These are phyloP conservation scores for Drosophila erecta DNA, from an alignment of 1,140 invertebrate species.

Conservation along the genomic window DNA sequence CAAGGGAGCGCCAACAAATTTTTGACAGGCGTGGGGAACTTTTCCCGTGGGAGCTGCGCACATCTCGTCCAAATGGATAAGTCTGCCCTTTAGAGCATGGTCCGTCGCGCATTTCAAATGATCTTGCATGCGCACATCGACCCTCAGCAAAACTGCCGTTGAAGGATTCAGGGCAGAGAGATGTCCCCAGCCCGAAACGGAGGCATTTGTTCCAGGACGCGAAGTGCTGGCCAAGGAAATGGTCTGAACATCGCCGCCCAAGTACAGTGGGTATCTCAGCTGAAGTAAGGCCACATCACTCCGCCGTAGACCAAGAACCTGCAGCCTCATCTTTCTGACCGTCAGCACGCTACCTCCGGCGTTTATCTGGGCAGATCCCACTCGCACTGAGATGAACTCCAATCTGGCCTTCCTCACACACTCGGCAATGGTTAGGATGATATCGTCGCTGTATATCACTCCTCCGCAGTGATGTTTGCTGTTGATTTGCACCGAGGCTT, in stretches of 20 bases:
- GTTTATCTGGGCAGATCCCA: neutral
- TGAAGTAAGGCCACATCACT: slow-evolving; percentile 31
- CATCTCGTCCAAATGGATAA: neutral
- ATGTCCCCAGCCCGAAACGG: slow-evolving; percentile 30
- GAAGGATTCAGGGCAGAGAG: neutral
- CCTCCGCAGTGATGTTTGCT: slow-evolving; percentile 15
- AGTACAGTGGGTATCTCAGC: neutral
- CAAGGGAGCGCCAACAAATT: slow-evolving; percentile 21
- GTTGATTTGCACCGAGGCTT: slow-evolving; percentile 5
- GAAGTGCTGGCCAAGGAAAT: slow-evolving; percentile 7
- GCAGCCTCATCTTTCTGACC: neutral
- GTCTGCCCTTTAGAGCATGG: neutral
- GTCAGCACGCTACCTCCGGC: neutral
- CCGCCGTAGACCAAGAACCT: neutral
- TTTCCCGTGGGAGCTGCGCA: slow-evolving; percentile 11
- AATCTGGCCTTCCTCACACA: neutral
- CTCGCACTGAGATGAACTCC: neutral
- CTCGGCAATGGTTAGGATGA: slow-evolving; percentile 16
- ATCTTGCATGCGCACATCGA: neutral
- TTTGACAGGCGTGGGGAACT: neutral
- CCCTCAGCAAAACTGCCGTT: neutral
- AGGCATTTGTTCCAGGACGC: neutral
- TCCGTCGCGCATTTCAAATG: neutral
- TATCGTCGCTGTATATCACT: neutral
- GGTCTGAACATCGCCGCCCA: neutral